A percentile compares a stretch with the other conserved stretches of the same genome.
These are phyloP conservation scores for Pomacea maculata DNA, from an alignment of 1,140 invertebrate species.

Conservation along the genomic window DNA sequence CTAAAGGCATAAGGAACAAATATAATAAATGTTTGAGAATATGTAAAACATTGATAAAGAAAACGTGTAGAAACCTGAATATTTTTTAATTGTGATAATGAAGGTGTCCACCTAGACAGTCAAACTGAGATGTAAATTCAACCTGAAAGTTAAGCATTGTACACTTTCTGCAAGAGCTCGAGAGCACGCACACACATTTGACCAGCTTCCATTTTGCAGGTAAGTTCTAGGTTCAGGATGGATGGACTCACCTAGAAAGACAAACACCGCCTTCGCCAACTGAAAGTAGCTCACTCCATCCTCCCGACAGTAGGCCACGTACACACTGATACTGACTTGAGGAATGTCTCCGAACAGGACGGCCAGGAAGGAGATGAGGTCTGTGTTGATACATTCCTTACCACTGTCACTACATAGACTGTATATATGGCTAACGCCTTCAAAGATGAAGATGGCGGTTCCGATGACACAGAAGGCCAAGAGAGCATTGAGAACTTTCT, in stretches of 20 bases:
- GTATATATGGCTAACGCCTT: slow-evolving; percentile 31
- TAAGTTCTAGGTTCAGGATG: too few relatives aligned
- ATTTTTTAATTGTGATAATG: too few relatives aligned
- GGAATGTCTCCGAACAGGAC: slow-evolving; percentile 56
- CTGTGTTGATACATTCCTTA: slow-evolving; percentile 44
- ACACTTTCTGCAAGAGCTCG: too few relatives aligned
- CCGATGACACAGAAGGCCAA: slow-evolving; percentile 54
- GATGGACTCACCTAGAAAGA: slow-evolving; percentile 34
- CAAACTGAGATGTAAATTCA: too few relatives aligned
- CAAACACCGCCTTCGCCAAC: slow-evolving; percentile 45
- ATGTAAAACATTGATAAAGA: neutral
- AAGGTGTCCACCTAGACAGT: too few relatives aligned
- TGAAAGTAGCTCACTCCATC: slow-evolving; percentile 55
- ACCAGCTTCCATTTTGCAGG: neutral
- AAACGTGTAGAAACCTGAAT: neutral
- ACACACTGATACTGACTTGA: slow-evolving; percentile 47
- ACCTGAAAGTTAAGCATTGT: too few relatives aligned
- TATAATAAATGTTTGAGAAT: too few relatives aligned
- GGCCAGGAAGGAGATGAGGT: slow-evolving; percentile 42
- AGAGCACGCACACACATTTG: neutral
- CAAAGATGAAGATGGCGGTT: slow-evolving; percentile 20
- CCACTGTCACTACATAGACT: slow-evolving; percentile 34
- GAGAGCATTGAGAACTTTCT: slow-evolving; percentile 32
- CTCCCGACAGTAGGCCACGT: slow-evolving; percentile 50
- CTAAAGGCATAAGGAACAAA: too few relatives aligned